Conservation (phyloP, 2,888 invertebrate genomes). For the Copidosoma aretas region DNA sequence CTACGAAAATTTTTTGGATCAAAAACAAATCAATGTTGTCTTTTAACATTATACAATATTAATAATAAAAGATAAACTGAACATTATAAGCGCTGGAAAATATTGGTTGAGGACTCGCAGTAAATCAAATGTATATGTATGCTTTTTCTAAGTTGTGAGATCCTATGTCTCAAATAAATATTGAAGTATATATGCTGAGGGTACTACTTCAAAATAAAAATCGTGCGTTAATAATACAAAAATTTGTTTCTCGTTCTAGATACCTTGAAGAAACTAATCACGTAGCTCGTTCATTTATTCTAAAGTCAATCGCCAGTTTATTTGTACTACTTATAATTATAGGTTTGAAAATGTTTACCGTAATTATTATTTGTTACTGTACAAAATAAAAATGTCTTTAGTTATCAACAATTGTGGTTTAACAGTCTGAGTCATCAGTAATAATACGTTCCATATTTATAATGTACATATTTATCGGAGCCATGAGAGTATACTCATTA, state of each 20-base stretch:
- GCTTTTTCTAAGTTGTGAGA: too few relatives aligned
- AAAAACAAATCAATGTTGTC: too few relatives aligned
- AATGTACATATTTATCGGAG: not conserved
- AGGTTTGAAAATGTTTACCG: conserved; percentile 6
- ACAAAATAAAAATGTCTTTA: not conserved
- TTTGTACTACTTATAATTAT: not conserved
- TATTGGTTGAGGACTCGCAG: too few relatives aligned
- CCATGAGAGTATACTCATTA: not conserved
- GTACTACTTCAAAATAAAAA: too few relatives aligned
- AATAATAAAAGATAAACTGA: too few relatives aligned
- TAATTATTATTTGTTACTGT: not conserved
- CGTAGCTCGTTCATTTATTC: not conserved
- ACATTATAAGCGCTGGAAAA: too few relatives aligned
- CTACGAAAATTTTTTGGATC: too few relatives aligned
- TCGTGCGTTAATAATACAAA: too few relatives aligned
- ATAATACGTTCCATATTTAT: not conserved
- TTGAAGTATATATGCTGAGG: too few relatives aligned
- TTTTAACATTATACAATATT: too few relatives aligned
- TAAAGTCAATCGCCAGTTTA: not conserved
- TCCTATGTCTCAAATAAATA: too few relatives aligned
- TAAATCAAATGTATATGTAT: too few relatives aligned
- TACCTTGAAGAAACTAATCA: conserved; percentile 2
- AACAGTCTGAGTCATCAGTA: not conserved
- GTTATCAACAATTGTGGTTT: not conserved
- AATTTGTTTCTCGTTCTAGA: conserved; percentile 5